phyloP scores from a whole-genome alignment of 1,140 invertebrate genomes.

The Ostrea denselamellosa region DNA sequence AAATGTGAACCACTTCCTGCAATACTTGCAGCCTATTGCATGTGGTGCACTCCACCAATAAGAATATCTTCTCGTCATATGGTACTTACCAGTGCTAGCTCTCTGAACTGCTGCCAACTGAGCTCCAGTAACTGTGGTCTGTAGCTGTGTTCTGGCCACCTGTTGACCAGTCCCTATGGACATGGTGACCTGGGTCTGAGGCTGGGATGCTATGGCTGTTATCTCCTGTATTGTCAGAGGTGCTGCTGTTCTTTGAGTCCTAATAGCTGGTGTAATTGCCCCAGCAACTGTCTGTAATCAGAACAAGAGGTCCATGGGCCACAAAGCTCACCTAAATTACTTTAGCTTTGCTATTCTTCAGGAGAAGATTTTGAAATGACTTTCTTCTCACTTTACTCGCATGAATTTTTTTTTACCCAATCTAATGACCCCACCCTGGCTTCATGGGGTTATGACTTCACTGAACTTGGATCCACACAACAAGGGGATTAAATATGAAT shows the following conservation, averaged over 20 bases:
- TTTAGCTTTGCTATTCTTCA: too few species aligned
- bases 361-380: too few species aligned
- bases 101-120: constrained; percentile 80
- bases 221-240: constrained; percentile 71
- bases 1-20: constrained; percentile 48
- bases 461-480: too few species aligned
- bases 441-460: too few species aligned
- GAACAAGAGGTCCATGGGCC: background rate
- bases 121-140: constrained; percentile 79
- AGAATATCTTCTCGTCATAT: too few species aligned
- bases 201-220: constrained; percentile 63
- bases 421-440: too few species aligned
- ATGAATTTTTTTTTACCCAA: too few species aligned
- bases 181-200: constrained; percentile 57
- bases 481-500: too few species aligned
- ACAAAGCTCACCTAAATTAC: too few species aligned
- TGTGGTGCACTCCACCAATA: background rate
- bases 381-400: too few species aligned
- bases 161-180: constrained; percentile 52
- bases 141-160: constrained; percentile 68
- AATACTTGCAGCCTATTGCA: constrained; percentile 17
- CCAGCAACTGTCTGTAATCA: constrained; percentile 68
- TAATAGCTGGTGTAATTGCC: constrained; percentile 63
- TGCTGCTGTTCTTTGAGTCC: constrained; percentile 60
- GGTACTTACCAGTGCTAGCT: constrained; percentile 15